Base-by-base conservation (phyloP, 2,797 vertebrate species). In the Peromyscus aztecus region DNA sequence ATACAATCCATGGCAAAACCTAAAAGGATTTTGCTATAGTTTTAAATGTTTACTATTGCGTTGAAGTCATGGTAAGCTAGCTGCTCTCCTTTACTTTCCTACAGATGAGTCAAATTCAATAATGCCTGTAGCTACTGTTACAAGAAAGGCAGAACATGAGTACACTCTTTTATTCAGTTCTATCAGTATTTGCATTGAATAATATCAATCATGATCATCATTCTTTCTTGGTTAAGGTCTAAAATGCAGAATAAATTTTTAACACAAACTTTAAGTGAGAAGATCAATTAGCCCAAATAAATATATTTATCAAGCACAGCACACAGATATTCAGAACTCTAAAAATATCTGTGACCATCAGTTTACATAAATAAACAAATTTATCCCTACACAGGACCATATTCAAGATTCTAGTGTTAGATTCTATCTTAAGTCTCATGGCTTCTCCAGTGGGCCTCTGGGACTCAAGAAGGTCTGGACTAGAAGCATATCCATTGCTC, bases 221-320 rank as follows among this genome's bases (percentile, higher is more conserved):
- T 0, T 65, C 63, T 91, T 84, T 78, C 46, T 80, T 59, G 43
- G 12, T 65, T 49, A 4, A 91, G 4, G 0, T 61, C 34, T 90
- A 93, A 94, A 95, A 85, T 77, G 43, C 6, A 69, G 13, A 37
- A 57, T 78, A 89, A 89, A 57, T 16, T 89, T 77, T 90, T 88
- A 23, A 52, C 17, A 67, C 69, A 89, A 80, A 52, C 27, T 65
- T 93, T n/a, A 16, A 63, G 84, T 80, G 75, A 94, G 27, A 92
- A 82, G 2, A 11, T 71, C 24, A 97, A 92, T 59, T 94, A 69
- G 16, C 1, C 24, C 75, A 89, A 93, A 61, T 61, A 80, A 46
- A 46, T 46, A 6, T 31, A 4, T 55, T 89, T 89, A 65, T 55
- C 76, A 95, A 85, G 82, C 6, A 59, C 69, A 75, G 17, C 29